A percentile compares a stretch with the other conserved stretches of the same genome.
Conservation (phyloP, 2,797 vertebrate genomes). For the Gymnopithys bicolor region DNA sequence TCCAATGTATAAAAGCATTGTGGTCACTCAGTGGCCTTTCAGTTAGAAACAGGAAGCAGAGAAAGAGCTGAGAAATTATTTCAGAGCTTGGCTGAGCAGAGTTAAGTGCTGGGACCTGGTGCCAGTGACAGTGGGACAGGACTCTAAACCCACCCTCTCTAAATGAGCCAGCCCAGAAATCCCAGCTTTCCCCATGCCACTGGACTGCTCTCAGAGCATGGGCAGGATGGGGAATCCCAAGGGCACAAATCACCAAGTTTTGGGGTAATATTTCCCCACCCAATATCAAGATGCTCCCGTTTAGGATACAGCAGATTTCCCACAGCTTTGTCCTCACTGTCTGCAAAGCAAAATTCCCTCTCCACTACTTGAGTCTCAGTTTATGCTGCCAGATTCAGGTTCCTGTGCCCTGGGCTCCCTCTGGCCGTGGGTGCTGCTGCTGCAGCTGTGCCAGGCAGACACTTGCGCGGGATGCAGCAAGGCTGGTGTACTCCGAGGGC, state of each 20-base stretch:
- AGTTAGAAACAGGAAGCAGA: neutral
- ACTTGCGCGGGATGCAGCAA: neutral
- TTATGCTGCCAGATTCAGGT: neutral
- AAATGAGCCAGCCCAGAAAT: neutral
- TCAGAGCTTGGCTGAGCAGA: neutral
- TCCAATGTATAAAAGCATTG: neutral
- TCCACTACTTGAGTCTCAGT: accelerated
- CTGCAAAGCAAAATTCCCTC: neutral
- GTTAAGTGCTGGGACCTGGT: neutral
- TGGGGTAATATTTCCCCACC: neutral
- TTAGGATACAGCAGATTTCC: neutral
- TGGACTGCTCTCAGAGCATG: accelerated
- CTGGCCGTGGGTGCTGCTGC: neutral
- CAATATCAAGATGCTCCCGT: neutral
- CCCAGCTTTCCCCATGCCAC: neutral
- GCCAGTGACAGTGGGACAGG: neutral
- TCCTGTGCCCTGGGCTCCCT: neutral
- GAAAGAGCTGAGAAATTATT: neutral
- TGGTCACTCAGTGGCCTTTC: neutral
- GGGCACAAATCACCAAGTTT: neutral
- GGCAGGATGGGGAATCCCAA: neutral
- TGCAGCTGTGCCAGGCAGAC: neutral
- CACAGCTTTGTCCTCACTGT: neutral
- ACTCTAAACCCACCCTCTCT: neutral
- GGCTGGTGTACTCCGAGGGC: accelerated